These are phyloP conservation scores for Heterodera carotae DNA, from an alignment of 1,140 invertebrate species.

Conservation along the genomic window DNA sequence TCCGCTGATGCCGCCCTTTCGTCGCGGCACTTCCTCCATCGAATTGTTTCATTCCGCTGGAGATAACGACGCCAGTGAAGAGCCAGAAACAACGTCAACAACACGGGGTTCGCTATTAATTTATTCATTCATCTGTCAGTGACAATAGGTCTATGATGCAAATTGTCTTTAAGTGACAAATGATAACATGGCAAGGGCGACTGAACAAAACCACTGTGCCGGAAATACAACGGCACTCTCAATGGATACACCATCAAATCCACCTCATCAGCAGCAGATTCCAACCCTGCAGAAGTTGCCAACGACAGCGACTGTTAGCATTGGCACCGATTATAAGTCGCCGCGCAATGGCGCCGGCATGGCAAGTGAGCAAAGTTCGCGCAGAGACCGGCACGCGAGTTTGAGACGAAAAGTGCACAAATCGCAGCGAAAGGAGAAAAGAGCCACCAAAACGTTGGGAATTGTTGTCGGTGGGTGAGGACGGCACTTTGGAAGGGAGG, in stretches of 20 bases:
- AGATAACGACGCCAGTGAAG: neutral
- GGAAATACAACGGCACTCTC: neutral
- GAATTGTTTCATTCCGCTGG: neutral
- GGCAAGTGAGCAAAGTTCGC: conserved; percentile 52
- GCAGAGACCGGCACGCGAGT: conserved; percentile 52
- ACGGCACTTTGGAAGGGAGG: neutral
- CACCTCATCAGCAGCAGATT: neutral
- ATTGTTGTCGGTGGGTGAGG: conserved; percentile 87
- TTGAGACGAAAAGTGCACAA: conserved; percentile 61
- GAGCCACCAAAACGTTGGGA: conserved; percentile 97
- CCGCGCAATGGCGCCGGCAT: conserved; percentile 34
- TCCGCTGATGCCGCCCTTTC: neutral
- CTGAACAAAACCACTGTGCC: neutral
- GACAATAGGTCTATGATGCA: too few species aligned
- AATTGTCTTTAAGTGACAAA: neutral
- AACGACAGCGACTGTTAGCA: neutral
- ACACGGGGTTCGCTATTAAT: neutral
- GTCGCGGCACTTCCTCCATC: conserved; percentile 18
- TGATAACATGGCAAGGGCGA: neutral
- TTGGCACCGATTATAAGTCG: conserved; percentile 2
- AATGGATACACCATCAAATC: neutral
- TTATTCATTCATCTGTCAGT: neutral
- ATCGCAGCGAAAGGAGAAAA: conserved; percentile 74
- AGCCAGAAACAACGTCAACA: neutral
- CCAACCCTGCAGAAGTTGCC: neutral